These are phyloP conservation scores for Aptenodytes patagonicus DNA, from an alignment of 2,113 vertebrate genomes.

Conservation along the genomic window DNA sequence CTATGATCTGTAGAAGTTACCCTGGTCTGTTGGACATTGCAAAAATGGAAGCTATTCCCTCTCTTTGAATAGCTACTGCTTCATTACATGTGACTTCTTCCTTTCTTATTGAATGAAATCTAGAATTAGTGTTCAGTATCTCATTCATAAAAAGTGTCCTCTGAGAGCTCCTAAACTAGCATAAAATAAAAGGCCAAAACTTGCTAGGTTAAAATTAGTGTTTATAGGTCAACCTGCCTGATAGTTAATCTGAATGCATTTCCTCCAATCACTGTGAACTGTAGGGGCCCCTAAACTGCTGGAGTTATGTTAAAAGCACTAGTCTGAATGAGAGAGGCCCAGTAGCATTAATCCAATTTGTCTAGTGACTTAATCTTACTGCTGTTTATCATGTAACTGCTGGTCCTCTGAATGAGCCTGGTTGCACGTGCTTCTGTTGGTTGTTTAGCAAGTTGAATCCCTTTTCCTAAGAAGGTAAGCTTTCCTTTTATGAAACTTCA, in stretches of 20 bases:
- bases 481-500: not conserved
- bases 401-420: not conserved
- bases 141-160: conserved; percentile 14
- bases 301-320: not conserved
- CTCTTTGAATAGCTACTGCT: not conserved
- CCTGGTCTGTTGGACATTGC: not conserved
- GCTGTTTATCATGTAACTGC: not conserved
- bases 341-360: conserved; percentile 4
- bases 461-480: conserved; percentile 14
- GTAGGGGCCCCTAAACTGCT: not conserved
- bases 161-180: not conserved
- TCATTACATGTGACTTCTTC: not conserved
- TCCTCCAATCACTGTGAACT: not conserved
- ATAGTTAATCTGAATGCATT: not conserved
- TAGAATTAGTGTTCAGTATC: not conserved
- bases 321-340: not conserved
- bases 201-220: not conserved
- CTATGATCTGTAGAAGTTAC: not conserved
- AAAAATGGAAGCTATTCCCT: not conserved
- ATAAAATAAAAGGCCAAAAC: not conserved
- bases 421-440: not conserved
- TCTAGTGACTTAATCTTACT: conserved; percentile 12
- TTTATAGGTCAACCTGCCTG: not conserved
- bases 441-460: not conserved
- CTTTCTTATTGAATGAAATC: not conserved